phyloP scores from a whole-genome alignment of 2,888 invertebrate species.

The Chydorus sphaericus region DNA sequence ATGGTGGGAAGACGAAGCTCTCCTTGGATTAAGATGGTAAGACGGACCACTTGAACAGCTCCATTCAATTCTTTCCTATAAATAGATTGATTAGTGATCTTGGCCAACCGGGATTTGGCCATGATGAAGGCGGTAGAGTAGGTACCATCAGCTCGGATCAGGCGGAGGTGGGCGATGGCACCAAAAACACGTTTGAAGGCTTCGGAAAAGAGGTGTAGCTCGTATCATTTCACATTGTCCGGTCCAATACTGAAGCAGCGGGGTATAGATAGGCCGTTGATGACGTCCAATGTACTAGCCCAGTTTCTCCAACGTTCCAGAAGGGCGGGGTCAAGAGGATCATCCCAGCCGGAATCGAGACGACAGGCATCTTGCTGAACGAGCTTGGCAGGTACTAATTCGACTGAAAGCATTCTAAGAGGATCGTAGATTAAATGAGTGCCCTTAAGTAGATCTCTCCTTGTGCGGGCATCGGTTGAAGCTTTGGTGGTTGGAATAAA shows the following conservation, averaged over 20 bases:
- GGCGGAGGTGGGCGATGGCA: not conserved
- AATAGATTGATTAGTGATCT: constrained; percentile 3
- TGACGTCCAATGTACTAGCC: not conserved
- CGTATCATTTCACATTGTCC: not conserved
- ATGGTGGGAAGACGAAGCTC: constrained; percentile 8
- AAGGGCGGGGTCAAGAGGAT: constrained; percentile 3
- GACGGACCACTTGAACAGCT: not conserved
- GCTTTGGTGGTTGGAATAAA: not conserved
- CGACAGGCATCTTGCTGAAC: constrained; percentile 22
- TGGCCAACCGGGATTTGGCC: constrained; percentile 9
- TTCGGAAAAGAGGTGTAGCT: constrained; percentile 6
- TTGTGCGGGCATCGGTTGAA: constrained; percentile 15
- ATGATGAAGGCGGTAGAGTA: not conserved
- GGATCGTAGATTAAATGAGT: constrained; percentile 22
- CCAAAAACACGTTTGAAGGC: constrained; percentile 1
- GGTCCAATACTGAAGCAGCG: not conserved
- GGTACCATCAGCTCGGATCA: not conserved
- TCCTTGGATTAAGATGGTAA: not conserved
- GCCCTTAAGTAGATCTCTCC: constrained; percentile 17
- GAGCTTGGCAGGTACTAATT: constrained; percentile 19
- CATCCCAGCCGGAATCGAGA: constrained; percentile 20
- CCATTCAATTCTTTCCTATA: constrained; percentile 5
- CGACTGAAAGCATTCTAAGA: constrained; percentile 20
- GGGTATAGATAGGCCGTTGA: not conserved
- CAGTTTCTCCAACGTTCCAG: not conserved